Conservation (phyloP, 2,888 invertebrate species). For the Aleiodes leptofemur region DNA sequence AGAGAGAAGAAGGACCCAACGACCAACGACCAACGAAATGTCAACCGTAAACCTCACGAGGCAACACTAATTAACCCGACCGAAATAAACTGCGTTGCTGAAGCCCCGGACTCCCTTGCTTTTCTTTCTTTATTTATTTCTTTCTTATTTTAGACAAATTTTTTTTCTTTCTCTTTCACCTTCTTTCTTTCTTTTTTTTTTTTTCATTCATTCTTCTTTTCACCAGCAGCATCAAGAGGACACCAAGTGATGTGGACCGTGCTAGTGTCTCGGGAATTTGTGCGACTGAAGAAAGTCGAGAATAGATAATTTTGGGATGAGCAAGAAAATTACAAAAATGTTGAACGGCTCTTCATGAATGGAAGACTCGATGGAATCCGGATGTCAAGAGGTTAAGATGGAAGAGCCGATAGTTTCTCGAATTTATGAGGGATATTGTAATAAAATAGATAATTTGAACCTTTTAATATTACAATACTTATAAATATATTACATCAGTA, state of each 20-base stretch:
- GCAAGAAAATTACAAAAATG: slow-evolving; percentile 7
- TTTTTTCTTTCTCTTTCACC: slow-evolving; percentile 48
- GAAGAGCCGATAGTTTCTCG: too few species aligned
- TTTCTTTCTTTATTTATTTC: slow-evolving; percentile 46
- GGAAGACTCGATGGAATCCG: slow-evolving; percentile 6
- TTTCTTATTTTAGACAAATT: slow-evolving; percentile 39
- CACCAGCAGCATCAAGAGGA: not conserved
- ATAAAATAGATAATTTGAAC: too few species aligned
- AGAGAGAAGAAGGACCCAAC: slow-evolving; percentile 55
- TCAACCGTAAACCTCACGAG: slow-evolving; percentile 75
- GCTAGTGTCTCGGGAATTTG: slow-evolving; percentile 52
- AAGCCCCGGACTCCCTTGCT: slow-evolving; percentile 53
- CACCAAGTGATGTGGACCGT: not conserved
- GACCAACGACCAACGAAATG: slow-evolving; percentile 73
- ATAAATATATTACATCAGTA: too few species aligned
- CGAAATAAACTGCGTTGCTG: slow-evolving; percentile 72
- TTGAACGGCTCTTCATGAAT: slow-evolving; percentile 18
- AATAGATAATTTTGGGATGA: slow-evolving; percentile 43
- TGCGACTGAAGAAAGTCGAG: slow-evolving; percentile 45
- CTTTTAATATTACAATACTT: too few species aligned
- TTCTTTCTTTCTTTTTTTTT: slow-evolving; percentile 16
- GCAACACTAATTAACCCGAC: slow-evolving; percentile 75
- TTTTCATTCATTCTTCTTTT: slow-evolving; percentile 33
- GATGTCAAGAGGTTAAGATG: too few species aligned
- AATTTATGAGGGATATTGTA: too few species aligned